Base-by-base conservation (phyloP, 2,113 vertebrate species). In the Callocephalon fimbriatum region DNA sequence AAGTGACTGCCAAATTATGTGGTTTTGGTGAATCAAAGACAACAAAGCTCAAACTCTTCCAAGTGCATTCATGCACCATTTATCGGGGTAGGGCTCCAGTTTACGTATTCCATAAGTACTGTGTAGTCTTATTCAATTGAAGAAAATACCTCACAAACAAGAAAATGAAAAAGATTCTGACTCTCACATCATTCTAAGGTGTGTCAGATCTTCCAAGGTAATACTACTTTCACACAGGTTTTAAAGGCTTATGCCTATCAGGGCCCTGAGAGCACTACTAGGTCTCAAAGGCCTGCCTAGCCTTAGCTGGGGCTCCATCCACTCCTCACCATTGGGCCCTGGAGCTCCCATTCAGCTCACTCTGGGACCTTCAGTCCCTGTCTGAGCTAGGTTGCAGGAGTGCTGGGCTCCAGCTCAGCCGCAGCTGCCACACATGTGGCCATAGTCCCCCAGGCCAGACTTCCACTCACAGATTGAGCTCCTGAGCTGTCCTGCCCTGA, bases 381-480 rank as follows among this genome's bases (percentile, higher is more conserved):
- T 32, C 45, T 35, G 38, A 87, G 13, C 50, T 29, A 1, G 10
- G 13, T 15, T 2, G 1, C 1, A 18, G 47, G 18, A 47, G 40
- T 31, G 37, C 63, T 1, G 0, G 42, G 21, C 38, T 63, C 51
- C 58, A 75, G 47, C 67, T 62, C 68, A 47, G 77, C 19, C 86
- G 58, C 73, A 75, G 67, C 50, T 21, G 32, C 8, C 38, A 56
- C 18, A 32, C 22, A 25, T 21, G 45, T 10, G 31, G 25, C 58
- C 59, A 61, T 0, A 1, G 7, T 9, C 4, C 17, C n/a, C 18
- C 1, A 0, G 1, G 26, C 23, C 77, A 77, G n/a, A n/a, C 22
- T 32, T 8, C 25, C 37, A 59, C 59, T 17, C 45, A 67, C 20
- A 26, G 37, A 9, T 17, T 37, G 53, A 31, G 7, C 12, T 38